Conservation (phyloP, 37 sponge, comb jelly and placozoan genomes). For the Axinella damicornis region DNA sequence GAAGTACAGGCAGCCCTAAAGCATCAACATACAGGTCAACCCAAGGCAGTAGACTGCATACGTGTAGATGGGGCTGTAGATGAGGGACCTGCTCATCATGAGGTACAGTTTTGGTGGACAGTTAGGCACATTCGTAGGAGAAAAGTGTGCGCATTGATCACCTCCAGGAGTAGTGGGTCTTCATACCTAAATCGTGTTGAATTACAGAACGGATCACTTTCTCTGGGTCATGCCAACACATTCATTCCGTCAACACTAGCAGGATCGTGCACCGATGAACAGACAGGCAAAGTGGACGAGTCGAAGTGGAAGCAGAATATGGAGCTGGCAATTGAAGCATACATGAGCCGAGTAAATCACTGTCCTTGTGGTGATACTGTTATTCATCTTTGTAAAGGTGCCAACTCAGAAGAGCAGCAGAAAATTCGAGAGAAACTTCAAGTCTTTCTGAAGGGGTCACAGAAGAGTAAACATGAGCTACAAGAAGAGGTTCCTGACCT, state of each 20-base stretch:
- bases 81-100: slow-evolving; percentile 19
- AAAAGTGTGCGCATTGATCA: not conserved
- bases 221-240: slow-evolving; percentile 16
- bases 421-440: slow-evolving; percentile 2
- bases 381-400: slow-evolving; percentile 33
- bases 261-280: slow-evolving; percentile 29
- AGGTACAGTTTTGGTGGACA: slow-evolving; percentile 26
- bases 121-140: not conserved
- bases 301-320: slow-evolving; percentile 8
- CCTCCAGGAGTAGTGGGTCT: slow-evolving; percentile 27
- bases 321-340: slow-evolving; percentile 40
- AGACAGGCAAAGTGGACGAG: slow-evolving; percentile 8
- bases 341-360: slow-evolving; percentile 22
- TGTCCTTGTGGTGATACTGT: slow-evolving; percentile 48
- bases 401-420: slow-evolving; percentile 14
- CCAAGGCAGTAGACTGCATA: slow-evolving; percentile 22
- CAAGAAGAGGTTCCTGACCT: slow-evolving; percentile 6
- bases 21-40: too few species aligned
- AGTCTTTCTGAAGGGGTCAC: slow-evolving; percentile 36
- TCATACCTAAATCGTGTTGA: slow-evolving; percentile 27
- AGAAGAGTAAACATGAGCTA: slow-evolving; percentile 4
- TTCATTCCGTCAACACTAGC: slow-evolving; percentile 14
- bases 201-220: slow-evolving; percentile 22
- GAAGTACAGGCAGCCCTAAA: too few species aligned
- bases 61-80: slow-evolving; percentile 21